Percentiles rank a stretch among this genome's conserved stretches.
These are phyloP conservation scores for Drosophila pseudotakahashii DNA, from an alignment of 2,888 invertebrate species.

Conservation along the genomic window DNA sequence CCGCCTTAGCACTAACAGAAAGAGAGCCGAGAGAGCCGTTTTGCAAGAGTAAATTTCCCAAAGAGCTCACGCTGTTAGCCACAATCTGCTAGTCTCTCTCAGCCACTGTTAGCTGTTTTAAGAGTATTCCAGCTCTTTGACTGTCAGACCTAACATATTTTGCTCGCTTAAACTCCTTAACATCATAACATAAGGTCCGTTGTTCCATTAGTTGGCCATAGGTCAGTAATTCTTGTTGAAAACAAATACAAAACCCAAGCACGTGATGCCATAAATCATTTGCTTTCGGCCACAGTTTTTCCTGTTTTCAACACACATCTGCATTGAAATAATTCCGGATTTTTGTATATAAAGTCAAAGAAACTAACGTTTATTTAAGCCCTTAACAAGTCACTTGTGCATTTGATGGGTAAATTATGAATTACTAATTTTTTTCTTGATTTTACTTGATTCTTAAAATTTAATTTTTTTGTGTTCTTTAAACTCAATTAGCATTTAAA, in stretches of 20 bases:
- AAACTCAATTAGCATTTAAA: no score
- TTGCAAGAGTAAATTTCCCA: conserved; percentile 53
- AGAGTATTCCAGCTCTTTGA: conserved; percentile 35
- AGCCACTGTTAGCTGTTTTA: conserved; percentile 40
- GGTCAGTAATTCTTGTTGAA: conserved; percentile 61
- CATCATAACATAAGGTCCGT: conserved; percentile 18
- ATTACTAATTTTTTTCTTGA: background rate
- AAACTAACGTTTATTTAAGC: background rate
- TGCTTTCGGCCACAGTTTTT: conserved; percentile 19
- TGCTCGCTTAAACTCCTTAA: background rate
- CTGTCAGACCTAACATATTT: background rate
- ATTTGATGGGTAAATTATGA: background rate
- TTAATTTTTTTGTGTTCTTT: no score
- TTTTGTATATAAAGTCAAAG: background rate
- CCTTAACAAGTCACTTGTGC: background rate
- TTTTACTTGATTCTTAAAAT: no score
- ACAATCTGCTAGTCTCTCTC: background rate
- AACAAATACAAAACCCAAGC: conserved; percentile 37
- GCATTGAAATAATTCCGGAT: background rate
- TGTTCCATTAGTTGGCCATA: conserved; percentile 38
- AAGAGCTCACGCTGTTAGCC: conserved; percentile 35
- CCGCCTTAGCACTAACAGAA: conserved; percentile 8
- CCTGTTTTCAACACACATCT: conserved; percentile 20
- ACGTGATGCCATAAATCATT: conserved; percentile 44
- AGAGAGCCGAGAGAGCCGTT: background rate